Base-by-base conservation (phyloP, 2,888 invertebrate genomes). In the Drosophila greeni region DNA sequence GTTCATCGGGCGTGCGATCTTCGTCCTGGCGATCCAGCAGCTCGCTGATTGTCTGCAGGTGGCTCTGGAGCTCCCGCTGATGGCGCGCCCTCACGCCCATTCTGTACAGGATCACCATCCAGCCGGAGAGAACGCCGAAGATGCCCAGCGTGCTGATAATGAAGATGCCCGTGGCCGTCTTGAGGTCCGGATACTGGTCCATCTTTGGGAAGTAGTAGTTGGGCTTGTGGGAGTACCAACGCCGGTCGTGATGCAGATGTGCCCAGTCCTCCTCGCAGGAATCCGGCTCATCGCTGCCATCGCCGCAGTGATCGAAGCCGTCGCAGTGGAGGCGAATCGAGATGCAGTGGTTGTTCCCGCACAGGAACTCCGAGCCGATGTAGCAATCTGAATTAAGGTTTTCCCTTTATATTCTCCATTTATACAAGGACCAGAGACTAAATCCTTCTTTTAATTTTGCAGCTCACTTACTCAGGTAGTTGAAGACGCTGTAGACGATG, bases 281-380 rank as follows among this genome's bases (percentile, higher is more conserved):
- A 1, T 90, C 87, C 1, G 91, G 91, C 85, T 94, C 94, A 85
- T 94, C 94, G 72, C 92, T 93, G 67, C 91, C 91, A 85, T 94
- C 94, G 0, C 94, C 94, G 75, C 94, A 94, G 56, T 94, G 93
- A 87, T 94, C 93, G 74, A 93, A 93, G 8, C 93, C 93, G 86
- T 95, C 94, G 84, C 94, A 94, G 56, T 92, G 91, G 36, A 94
- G 87, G 24, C 92, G 90, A 48, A 90, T 90, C 1, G 92, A 91
- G 75, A 94, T 92, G 84, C 94, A 94, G 60, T 93, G 91, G 75
- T 92, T 91, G 85, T 94, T 94, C 58, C 91, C 90, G 73, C 94
- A 94, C 18, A 93, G 89, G 79, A 93, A 94, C 81, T 94, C 93
- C 26, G 92, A 91, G 16, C 91, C 92, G 43, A 92, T 90, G 80